Percentiles rank a stretch among this genome's conserved stretches.
Evolutionary conservation across 2,113 vertebrate species (phyloP).

Genomic region (Origma solitaria): DNA sequence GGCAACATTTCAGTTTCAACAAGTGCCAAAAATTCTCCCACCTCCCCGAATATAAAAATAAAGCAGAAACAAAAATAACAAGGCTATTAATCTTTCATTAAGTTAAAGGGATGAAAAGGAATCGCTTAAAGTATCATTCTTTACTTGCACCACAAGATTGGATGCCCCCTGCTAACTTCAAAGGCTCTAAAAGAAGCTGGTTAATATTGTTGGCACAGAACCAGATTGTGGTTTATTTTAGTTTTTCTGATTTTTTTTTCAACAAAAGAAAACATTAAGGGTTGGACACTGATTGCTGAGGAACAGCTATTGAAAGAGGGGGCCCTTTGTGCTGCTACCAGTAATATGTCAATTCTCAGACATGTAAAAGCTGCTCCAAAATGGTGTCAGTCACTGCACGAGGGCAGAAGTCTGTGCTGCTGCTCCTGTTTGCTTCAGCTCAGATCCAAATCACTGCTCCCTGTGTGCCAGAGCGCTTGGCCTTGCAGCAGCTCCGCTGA

Average conservation of each 20-base stretch:
- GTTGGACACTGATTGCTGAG: conserved; percentile 14
- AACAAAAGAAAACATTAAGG: conserved; percentile 64
- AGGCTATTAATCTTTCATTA: conserved; percentile 99
- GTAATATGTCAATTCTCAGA: conserved; percentile 20
- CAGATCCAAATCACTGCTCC: background rate
- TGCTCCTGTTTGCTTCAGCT: background rate
- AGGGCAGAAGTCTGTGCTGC: background rate
- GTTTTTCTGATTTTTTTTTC: conserved; percentile 73
- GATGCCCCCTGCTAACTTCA: conserved; percentile 96
- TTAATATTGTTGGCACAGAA: conserved; percentile 91
- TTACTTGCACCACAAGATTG: conserved; percentile 86
- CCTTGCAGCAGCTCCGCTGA: background rate
- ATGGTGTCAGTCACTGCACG: background rate
- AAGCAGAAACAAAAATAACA: conserved; percentile 97
- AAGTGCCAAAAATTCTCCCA: conserved; percentile 76
- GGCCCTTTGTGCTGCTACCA: conserved; percentile 28
- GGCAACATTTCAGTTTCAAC: conserved; percentile 73
- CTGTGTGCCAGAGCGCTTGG: background rate
- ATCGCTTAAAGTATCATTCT: conserved; percentile 96
- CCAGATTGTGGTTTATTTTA: conserved; percentile 87
- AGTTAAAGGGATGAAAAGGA: conserved; percentile 98
- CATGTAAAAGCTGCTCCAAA: background rate
- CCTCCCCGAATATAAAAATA: conserved; percentile 77
- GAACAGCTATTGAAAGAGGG: background rate
- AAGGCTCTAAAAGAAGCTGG: conserved; percentile 84